Evolutionary conservation across 2,888 invertebrate genomes (phyloP), one percentile per base, ranked within the genome.

Genomic region (Netelia virgata): DNA sequence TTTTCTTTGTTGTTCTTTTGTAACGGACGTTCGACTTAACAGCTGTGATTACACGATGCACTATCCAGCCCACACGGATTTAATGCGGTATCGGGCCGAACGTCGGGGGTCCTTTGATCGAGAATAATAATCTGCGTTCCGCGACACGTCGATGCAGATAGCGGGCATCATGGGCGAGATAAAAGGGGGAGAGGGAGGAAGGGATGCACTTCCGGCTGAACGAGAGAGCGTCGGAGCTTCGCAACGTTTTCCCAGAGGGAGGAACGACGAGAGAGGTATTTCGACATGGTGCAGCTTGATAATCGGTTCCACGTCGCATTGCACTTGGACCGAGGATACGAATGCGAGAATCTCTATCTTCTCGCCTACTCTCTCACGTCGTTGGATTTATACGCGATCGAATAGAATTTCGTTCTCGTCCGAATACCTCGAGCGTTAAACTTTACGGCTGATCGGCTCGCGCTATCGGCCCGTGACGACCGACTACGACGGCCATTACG

Each of bases 381-480:
- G 78, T 47, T 64, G 72, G 70, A 23, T 55, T 23, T 57, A 55
- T 20, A 14, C 18, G 64, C 72, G 72, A 72, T 79, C 84, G 75
- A 78, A 85, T 79, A 85, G 77, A 74, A 76, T 79, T 14, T 85
- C 72, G 69, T 82, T 84, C 75, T 68, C 57, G 47, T 57, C 8
- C 70, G 78, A 82, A 85, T 82, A 82, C 78, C 72, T 79, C 79
- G 84, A 79, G 82, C 84, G 82, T 85, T 82, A 85, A 85, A 85
- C 82, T 85, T 82, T 70, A 72, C 82, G 78, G 78, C 20, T 75
- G 78, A 82, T 66, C 75, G 75, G 66, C 55, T 73, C 28, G 23
- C 47, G 75, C 75, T 66, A 50, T 70, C 66, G 61, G 64, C 14
- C 84, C 84, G 82, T 85, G 70, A 83, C 83, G 69, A 69, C 36